A percentile compares a stretch with the other conserved stretches of the same genome.
Conservation (phyloP, 1,140 invertebrate genomes). For the Homalodisca vitripennis region DNA sequence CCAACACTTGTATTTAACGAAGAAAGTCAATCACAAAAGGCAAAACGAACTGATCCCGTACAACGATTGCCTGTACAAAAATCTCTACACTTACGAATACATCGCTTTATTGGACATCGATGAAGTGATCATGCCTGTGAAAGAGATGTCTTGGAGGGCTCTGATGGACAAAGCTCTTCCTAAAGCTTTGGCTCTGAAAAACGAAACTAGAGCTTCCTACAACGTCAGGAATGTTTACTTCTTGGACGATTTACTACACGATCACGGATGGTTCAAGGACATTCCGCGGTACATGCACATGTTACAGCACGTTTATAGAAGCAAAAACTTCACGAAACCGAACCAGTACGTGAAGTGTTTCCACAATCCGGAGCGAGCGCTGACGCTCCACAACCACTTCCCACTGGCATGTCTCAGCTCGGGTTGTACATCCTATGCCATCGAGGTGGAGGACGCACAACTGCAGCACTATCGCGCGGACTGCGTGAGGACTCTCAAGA, state of each 20-base stretch:
- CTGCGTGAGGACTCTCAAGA: slow-evolving; percentile 86
- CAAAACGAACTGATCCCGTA: slow-evolving; percentile 96
- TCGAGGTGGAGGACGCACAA: slow-evolving; percentile 80
- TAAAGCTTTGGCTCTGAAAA: slow-evolving; percentile 65
- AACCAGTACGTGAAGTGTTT: slow-evolving; percentile 94
- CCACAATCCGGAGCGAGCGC: slow-evolving; percentile 85
- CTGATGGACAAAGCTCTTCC: slow-evolving; percentile 72
- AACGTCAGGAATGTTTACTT: slow-evolving; percentile 95
- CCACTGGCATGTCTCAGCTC: slow-evolving; percentile 84
- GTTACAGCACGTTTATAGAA: slow-evolving; percentile 89
- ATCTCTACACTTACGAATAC: slow-evolving; percentile 88
- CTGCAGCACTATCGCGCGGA: slow-evolving; percentile 92
- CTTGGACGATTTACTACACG: slow-evolving; percentile 82
- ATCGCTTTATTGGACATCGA: slow-evolving; percentile 90
- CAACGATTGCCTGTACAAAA: slow-evolving; percentile 94
- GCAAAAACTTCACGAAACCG: slow-evolving; percentile 89
- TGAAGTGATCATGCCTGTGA: slow-evolving; percentile 91
- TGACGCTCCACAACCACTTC: slow-evolving; percentile 92
- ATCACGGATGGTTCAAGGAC: slow-evolving; percentile 78
- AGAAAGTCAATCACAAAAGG: slow-evolving; percentile 87
- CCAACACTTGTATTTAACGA: slow-evolving; percentile 85
- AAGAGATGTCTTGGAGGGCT: slow-evolving; percentile 70
- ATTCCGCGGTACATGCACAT: slow-evolving; percentile 91
- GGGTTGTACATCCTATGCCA: slow-evolving; percentile 81
- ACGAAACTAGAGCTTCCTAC: slow-evolving; percentile 78